Evolutionary conservation across 2,888 invertebrate genomes (phyloP), one percentile per base, ranked within the genome.

Genomic region (Rhingia campestris): DNA sequence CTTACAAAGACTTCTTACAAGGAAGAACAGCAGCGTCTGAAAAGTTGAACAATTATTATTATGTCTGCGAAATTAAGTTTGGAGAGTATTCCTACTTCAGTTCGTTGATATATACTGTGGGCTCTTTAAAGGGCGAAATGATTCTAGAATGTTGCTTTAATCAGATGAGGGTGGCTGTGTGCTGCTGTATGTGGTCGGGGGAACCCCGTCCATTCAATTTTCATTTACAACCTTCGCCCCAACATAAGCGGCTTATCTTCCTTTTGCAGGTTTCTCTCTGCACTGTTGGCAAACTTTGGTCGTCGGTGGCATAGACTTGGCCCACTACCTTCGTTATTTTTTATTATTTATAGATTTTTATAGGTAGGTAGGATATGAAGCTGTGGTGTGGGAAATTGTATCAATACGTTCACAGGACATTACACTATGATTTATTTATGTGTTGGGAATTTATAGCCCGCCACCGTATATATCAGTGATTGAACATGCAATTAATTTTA

Each of bases 191-290:
- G 14, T 41, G 53, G 47, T 35, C 32, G 37, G 41, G 12, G 56
- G 80, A 41, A 64, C 63, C 69, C 53, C 59, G 59, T 76, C 61
- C 43, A 47, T 69, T 77, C 14, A 69, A 64, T 70, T 70, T 84
- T 84, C 84, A 37, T 70, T 80, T 84, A 75, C 81, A 64, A 84
- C 70, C 70, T 80, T 66, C 66, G 49, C 59, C 64, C 69, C 58
- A 66, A 75, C 67, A 86, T 88, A 88, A 88, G 88, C 88, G 87
- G 88, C 88, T 88, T 88, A 88, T 88, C 88, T 88, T 88, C 87
- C 86, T 87, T 87, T 88, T 87, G 87, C 88, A 88, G 88, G 87
- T 87, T 74, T 86, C 70, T 59, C 67, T 73, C 51, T 73, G 30
- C 32, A 12, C 35, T 63, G 61, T 63, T 63, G 59, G 61, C 61